Evolutionary conservation across 2,888 invertebrate genomes (phyloP), one percentile per base, ranked within the genome.

Genomic region (Cyaniris semiargus): DNA sequence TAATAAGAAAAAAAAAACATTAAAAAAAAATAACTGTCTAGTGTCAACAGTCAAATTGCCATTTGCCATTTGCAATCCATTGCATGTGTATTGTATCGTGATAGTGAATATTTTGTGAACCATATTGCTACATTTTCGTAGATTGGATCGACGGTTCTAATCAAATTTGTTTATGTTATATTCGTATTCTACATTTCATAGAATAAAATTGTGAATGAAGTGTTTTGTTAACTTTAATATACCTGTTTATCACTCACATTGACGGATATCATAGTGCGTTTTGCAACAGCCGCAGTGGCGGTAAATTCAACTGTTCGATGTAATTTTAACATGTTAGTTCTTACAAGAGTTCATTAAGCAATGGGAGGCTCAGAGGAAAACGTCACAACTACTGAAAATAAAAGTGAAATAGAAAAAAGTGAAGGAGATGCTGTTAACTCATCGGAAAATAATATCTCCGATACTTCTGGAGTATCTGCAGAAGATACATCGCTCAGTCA

Each of bases 241-340:
- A 90, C 91, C 93, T 93, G 93, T 93, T 92, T 93, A 93, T 89
- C 91, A 88, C 89, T 74, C 74, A 53, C 85, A 89, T 91, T 93
- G 92, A 92, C 93, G 91, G 93, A 92, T 92, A 92, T 91, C 92
- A 92, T 92, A 92, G 91, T 91, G 87, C 87, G 89, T 90, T 91
- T 92, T 89, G 90, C 90, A 89, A 91, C 87, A 89, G 86, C 84
- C 85, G 83, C 83, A 89, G 89, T 92, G 93, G 94, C 94, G 94
- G 93, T 87, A 94, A 93, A 91, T 94, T 93, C 88, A 84, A 93
- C 85, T 91, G 74, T 89, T 86, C 77, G 78, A 78, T 84, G 82
- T 86, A 84, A 83, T 84, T 81, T 81, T 88, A 89, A 83, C 81
- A 89, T 89, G 91, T 89, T 81, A 81, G 79, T 82, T 78, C 79